Evolutionary conservation across 2,888 invertebrate species (phyloP).

Genomic region (Scaptomyza parva): DNA sequence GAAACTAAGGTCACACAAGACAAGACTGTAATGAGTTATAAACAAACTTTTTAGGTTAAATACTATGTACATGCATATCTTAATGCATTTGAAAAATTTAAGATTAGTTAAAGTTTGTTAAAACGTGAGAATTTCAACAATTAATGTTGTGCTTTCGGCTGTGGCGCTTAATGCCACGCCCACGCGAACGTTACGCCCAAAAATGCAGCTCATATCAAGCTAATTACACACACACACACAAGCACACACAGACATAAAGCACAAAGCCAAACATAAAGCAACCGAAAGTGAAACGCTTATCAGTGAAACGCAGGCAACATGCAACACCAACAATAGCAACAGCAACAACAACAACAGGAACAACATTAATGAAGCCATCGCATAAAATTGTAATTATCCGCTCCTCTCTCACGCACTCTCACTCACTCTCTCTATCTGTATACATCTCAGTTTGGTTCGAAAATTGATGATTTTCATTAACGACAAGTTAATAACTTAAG

Average conservation of each 20-base stretch:
- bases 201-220: conserved; percentile 17
- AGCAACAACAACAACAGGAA: conserved; percentile 3
- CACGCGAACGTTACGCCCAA: conserved; percentile 8
- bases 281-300: conserved; percentile 52
- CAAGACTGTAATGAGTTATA: too few species aligned
- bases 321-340: conserved; percentile 2
- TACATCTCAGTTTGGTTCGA: conserved; percentile 23
- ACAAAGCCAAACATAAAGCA: conserved; percentile 35
- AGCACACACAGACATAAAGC: conserved; percentile 22
- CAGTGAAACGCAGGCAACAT: conserved; percentile 44
- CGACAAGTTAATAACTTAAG: conserved; percentile 76
- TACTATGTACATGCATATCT: too few species aligned
- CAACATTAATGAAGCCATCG: conserved; percentile 71
- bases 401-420: conserved; percentile 10
- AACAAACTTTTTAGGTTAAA: too few species aligned
- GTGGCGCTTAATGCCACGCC: conserved; percentile 35
- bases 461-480: conserved; percentile 82
- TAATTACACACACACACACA: conserved; percentile 50
- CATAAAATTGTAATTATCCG: conserved; percentile 57
- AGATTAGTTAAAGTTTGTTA: neutral
- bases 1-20: too few species aligned
- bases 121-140: conserved; percentile 45
- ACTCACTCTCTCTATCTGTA: conserved; percentile 9
- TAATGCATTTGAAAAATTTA: neutral
- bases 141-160: conserved; percentile 25